These are phyloP conservation scores for Labeo rohita DNA, from an alignment of 2,113 vertebrate genomes.

Conservation along the genomic window DNA sequence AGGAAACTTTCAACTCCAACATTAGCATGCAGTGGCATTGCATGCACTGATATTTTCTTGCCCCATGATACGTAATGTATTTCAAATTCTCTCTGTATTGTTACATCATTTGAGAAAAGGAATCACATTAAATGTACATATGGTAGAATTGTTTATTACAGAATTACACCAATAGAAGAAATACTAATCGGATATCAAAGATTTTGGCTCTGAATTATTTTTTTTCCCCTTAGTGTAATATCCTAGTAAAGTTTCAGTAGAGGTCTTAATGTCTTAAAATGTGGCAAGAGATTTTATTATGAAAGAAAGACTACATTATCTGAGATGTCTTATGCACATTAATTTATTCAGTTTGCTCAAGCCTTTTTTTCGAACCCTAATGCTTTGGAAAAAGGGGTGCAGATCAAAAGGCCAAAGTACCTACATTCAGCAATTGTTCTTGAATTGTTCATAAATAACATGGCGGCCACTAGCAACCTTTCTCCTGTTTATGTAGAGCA, in stretches of 20 bases:
- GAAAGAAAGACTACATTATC: not conserved
- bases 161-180: not conserved
- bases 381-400: not conserved
- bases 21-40: not conserved
- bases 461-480: not conserved
- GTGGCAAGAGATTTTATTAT: not conserved
- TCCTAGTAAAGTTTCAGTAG: not conserved
- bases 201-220: too few species aligned
- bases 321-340: not conserved
- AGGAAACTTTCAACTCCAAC: not conserved
- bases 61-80: not conserved
- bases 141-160: not conserved
- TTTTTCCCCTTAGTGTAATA: not conserved
- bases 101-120: not conserved
- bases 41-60: not conserved
- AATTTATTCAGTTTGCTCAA: not conserved
- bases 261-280: not conserved
- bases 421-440: not conserved
- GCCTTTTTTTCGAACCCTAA: not conserved
- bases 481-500: constrained; percentile 29
- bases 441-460: not conserved
- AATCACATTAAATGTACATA: not conserved
- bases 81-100: not conserved
- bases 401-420: not conserved
- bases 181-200: too few species aligned